Base-by-base conservation (phyloP, 2,888 invertebrate species). In the Leptinotarsa juncta region DNA sequence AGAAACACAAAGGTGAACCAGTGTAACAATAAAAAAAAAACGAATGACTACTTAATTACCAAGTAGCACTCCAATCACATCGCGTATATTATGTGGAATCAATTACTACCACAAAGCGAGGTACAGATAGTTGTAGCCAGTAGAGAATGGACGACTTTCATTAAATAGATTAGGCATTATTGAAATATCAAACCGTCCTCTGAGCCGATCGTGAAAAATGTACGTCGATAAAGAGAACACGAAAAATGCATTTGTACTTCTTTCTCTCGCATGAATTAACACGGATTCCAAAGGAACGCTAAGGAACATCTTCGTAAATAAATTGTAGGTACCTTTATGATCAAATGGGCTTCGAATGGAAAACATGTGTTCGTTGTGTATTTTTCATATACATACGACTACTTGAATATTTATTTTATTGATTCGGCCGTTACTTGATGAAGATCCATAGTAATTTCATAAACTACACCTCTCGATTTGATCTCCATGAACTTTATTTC, bases 211-310 rank as follows among this genome's bases (percentile, higher is more conserved):
- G 77, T 70, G 70, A 78, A 77, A 78, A 73, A 73, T 71, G 72
- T 75, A 72, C 73, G 65, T 75, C 66, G 78, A 78, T 78, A 78
- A 78, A 75, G 74, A 71, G 72, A 77, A 79, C 77, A 81, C 77
- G 82, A 82, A 84, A 83, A 83, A 83, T 83, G 80, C 83, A 83
- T 84, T 84, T 83, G 81, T 83, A 82, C 82, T 84, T 84, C 83
- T 83, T 82, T 79, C 81, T 81, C 78, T 77, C 82, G 84, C 81
- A 77, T 81, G 82, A 80, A 82, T 82, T 83, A 79, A 74, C 71
- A 74, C 32, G 42, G n/a, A 10, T 62, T 10, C 62, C 62, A 42
- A 60, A 42, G 62, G 7, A 62, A 62, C n/a, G 62, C 62, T 16
- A 32, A 32, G 26, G 32, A 62, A 32, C 16, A 14, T 62, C 32